Base-by-base conservation (phyloP, 2,888 invertebrate species). In the Galerucella pusilla region DNA sequence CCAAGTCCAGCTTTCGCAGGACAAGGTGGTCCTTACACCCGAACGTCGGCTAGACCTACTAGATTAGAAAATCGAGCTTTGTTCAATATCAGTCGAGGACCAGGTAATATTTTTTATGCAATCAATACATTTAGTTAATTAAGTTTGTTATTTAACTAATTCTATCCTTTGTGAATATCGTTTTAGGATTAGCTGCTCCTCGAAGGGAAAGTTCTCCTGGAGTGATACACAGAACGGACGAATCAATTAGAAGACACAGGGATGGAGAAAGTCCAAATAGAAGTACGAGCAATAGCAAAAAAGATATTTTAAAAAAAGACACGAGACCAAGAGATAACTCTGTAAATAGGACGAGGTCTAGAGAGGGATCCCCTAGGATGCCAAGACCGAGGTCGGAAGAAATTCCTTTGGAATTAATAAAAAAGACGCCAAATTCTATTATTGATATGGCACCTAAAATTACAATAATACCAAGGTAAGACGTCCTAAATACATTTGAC, bases 361-460 rank as follows among this genome's bases (percentile, higher is more conserved):
- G 94, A 7, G 94, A 94, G 28, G 90, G 90, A 16, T 95, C 94
- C n/a, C 93, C 93, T 0, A 89, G 91, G 76, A 89, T 91, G 88
- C 93, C 94, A 0, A 89, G 95, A 57, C 92, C 94, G 0, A 90
- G 94, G 74, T 94, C 93, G 35, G 93, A 95, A 84, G 95, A 95
- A 82, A 96, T 96, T 64, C 95, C 95, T 0, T 86, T 96, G 60
- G 95, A 95, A 83, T 92, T 95, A 78, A 94, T 96, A 83, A 91
- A 92, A 78, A 90, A 91, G 76, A 89, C 90, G 4, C 88, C 91
- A 0, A 89, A 88, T 65, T 88, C 89, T 35, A 87, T 89, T 77
- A 88, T 89, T 9, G 89, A 87, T 77, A 84, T 86, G 82, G 84
- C 85, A 42, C 86, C 87, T 11, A 87, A 87, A 80, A 86, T 88